Base-by-base conservation (phyloP, 1,140 invertebrate genomes). In the Drosophila saltans region DNA sequence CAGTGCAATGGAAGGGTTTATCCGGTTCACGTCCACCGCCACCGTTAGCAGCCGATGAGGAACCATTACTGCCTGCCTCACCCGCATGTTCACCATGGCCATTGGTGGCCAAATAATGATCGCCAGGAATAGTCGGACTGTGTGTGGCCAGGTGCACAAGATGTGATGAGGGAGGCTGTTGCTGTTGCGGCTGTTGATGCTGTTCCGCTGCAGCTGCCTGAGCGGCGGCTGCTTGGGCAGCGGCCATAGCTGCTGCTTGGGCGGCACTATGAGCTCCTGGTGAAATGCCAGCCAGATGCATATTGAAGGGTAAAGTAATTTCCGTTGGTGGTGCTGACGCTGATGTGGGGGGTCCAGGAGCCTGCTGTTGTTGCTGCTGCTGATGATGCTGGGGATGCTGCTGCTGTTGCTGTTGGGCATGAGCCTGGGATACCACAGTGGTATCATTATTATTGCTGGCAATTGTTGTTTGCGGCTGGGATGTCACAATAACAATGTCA, bases 1-100 rank as follows among this genome's bases (percentile, higher is more conserved):
- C 90, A 41, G 79, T 92, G 67, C 92, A 92, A 69, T 91, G 90
- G 69, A 92, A 92, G 60, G 92, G 92, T 55, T 92, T 92, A 63
- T 92, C 91, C 36, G 64, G 89, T 24, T 84, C 84, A 24, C 84
- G 74, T 5, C 64, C 77, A n/a, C 73, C 48, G 28, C 71, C 77
- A 33, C 70, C 75, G 9, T 56, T 69, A 8, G 48, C 58, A 52
- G 45, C 45, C 2, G 45, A 52, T 52, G 45, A 52, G 11, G 45
- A 59, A 8, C 58, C 59, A 65, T 59, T 64, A 24, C 63, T 59
- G 11, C 52, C 80, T n/a, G 80, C 69, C 6, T 70, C 69, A 55
- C 80, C 66, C 3, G 74, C 55, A 55, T 82, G 81, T n/a, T 84
- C 90, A 4, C 78, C 69, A 52, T 91, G 90, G 3, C 90, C 90